A percentile compares a stretch with the other conserved stretches of the same genome.
These are phyloP conservation scores for Battus philenor DNA, from an alignment of 1,140 invertebrate genomes.

Conservation along the genomic window DNA sequence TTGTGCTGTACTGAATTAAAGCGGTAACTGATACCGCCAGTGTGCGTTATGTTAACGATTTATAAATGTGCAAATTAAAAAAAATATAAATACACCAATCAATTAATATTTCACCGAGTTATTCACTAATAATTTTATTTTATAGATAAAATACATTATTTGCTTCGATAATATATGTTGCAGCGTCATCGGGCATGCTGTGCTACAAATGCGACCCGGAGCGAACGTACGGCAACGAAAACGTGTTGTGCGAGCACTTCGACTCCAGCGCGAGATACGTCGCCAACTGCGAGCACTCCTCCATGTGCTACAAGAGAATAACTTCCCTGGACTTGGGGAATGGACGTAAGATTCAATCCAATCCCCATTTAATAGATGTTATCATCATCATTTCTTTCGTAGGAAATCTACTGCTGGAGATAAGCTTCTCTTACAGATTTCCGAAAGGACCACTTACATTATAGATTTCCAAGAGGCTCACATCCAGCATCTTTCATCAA, in stretches of 20 bases:
- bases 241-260: slow-evolving; percentile 37
- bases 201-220: slow-evolving; percentile 48
- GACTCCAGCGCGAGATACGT: slow-evolving; percentile 34
- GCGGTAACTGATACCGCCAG: neutral
- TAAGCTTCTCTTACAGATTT: no score
- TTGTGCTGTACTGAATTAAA: no score
- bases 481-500: neutral
- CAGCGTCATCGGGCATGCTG: slow-evolving; percentile 38
- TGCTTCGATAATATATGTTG: no score
- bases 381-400: no score
- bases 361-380: neutral
- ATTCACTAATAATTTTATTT: neutral
- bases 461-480: neutral
- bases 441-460: no score
- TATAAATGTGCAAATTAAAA: neutral
- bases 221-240: slow-evolving; percentile 17
- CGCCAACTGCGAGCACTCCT: slow-evolving; percentile 44
- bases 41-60: neutral
- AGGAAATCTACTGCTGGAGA: no score
- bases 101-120: neutral
- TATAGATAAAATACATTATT: neutral
- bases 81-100: neutral
- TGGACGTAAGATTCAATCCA: slow-evolving; percentile 38
- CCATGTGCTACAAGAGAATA: slow-evolving; percentile 53
- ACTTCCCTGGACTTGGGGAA: slow-evolving; percentile 37